Conservation (phyloP, 64 coral and sea anemone genomes). For the Pachyseris speciosa region DNA sequence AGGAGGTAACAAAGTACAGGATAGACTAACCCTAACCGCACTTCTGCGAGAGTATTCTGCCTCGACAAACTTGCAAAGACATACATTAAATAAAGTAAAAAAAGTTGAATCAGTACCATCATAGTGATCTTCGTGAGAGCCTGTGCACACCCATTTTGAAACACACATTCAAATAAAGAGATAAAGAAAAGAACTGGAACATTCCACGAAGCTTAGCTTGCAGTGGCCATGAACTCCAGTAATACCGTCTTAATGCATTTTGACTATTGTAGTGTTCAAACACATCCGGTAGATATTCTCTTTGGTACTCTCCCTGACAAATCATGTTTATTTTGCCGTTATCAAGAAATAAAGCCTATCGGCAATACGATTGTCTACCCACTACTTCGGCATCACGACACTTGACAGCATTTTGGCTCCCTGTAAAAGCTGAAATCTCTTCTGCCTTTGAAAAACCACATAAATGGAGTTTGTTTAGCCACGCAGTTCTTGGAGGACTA, state of each 20-base stretch:
- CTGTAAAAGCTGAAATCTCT: no score
- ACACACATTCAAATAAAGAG: neutral
- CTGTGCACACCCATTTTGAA: neutral
- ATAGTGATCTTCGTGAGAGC: neutral
- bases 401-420: neutral
- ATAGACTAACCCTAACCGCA: neutral
- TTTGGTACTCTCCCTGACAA: neutral
- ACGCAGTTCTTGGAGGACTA: no score
- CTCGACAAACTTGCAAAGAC: no score
- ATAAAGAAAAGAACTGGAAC: neutral
- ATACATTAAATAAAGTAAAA: no score
- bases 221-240: neutral
- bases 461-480: no score
- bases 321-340: neutral
- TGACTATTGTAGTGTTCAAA: neutral
- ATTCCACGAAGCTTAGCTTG: slow-evolving; percentile 8
- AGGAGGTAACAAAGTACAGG: slow-evolving; percentile 16
- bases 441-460: no score
- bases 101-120: neutral
- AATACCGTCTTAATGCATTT: neutral
- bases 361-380: neutral
- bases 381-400: neutral
- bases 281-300: neutral
- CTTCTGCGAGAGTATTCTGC: neutral
- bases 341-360: neutral